Evolutionary conservation across 2,797 vertebrate genomes (phyloP).

Genomic region (Peromyscus attwateri): DNA sequence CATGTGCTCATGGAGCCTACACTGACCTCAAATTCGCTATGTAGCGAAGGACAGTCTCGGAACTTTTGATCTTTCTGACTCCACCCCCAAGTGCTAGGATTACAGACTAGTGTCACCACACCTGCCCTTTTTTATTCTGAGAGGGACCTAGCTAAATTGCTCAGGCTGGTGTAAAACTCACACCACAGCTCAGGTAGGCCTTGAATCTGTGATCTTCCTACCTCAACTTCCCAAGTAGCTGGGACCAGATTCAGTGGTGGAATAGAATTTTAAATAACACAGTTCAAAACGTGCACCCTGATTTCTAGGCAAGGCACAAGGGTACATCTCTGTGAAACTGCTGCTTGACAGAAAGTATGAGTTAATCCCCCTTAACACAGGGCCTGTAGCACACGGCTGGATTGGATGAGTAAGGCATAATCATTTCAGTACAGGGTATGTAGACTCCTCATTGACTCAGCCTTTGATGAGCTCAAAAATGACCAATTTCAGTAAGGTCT

Average conservation of each 20-base stretch:
- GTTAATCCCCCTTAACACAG: neutral
- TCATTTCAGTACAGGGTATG: neutral
- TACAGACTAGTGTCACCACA: neutral
- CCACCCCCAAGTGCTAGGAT: neutral
- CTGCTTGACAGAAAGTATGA: neutral
- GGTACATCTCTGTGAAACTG: neutral
- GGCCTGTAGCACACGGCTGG: neutral
- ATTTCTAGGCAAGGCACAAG: neutral
- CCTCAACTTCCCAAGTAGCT: neutral
- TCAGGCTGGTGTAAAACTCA: neutral
- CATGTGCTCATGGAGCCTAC: neutral
- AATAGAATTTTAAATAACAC: neutral
- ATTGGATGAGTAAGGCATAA: neutral
- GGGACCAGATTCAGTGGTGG: neutral
- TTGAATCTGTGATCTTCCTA: neutral
- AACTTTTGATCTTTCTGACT: neutral
- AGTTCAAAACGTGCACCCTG: neutral
- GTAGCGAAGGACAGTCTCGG: neutral
- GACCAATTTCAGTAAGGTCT: neutral
- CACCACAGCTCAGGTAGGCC: neutral
- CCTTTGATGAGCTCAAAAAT: neutral
- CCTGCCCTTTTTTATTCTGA: neutral
- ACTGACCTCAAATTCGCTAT: neutral
- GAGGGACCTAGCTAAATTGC: neutral
- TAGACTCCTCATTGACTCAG: neutral